Base-by-base conservation (phyloP, 2,797 vertebrate genomes). In the Gila robusta region DNA sequence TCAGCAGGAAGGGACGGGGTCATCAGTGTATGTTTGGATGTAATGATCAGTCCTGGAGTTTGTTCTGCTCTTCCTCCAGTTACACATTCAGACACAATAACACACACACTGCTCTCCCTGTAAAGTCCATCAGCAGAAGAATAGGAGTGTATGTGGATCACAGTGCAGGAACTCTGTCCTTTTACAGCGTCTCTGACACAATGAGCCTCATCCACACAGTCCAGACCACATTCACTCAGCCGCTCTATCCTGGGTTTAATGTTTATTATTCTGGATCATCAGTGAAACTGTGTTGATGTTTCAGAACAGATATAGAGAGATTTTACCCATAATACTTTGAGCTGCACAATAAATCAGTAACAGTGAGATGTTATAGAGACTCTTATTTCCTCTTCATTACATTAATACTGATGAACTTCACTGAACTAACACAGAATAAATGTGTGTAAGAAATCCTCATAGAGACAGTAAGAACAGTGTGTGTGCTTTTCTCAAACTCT, bases 1-100 rank as follows among this genome's bases (percentile, higher is more conserved):
- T 66, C 62, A 66, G 62, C 26, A 66, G 26, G 62, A 32, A 66
- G 14, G 62, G 26, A 32, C 0, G 0, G 10, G 59, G n/a, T n/a
- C n/a, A n/a, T n/a, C n/a, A n/a, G n/a, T n/a, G n/a, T n/a, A n/a
- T n/a, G n/a, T n/a, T 66, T 32, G 62, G 62, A 32, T 14, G 0
- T 67, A 67, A 67, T 35, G 28, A 35, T 67, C 64, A 67, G 64
- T 67, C 64, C 28, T 67, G 64, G 28, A 67, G 64, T 67, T 35
- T 67, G 16, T 0, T 1, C 16, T 67, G 16, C 3, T 9, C 6
- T 35, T 17, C 16, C 64, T 70, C 19, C 35, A 37, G 9, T 0
- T 23, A 23, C 9, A 23, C 35, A 23, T 70, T 70, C 35, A 1
- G 0, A 0, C 67, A 70, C 67, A 70, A 70, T 70, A 39, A 39